These are phyloP conservation scores for Aspidapion aeneum DNA, from an alignment of 2,888 invertebrate genomes.

Conservation along the genomic window DNA sequence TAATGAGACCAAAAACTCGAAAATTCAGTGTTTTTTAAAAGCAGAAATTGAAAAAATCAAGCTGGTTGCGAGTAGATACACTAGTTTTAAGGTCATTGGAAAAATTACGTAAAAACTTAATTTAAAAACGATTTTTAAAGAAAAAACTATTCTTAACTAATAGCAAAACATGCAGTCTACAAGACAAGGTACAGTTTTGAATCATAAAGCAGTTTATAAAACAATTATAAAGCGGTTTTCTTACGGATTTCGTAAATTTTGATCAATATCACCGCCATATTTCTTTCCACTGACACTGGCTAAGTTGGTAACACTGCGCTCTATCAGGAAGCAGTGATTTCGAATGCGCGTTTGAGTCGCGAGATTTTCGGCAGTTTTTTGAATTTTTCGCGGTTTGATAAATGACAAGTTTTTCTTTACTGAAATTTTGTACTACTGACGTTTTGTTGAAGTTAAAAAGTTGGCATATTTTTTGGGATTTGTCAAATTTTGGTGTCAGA, in stretches of 20 bases:
- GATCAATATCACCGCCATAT: conserved; percentile 48
- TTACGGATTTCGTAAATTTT: conserved; percentile 44
- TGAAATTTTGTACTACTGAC: neutral
- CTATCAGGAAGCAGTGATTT: neutral
- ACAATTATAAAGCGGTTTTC: conserved; percentile 39
- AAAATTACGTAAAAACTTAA: conserved; percentile 9
- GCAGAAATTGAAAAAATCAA: neutral
- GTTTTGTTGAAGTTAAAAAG: too few species aligned
- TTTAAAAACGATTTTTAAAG: conserved; percentile 12
- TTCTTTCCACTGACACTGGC: conserved; percentile 30
- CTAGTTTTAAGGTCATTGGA: conserved; percentile 13
- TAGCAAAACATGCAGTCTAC: conserved; percentile 31
- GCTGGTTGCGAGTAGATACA: conserved; percentile 7
- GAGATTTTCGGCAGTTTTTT: neutral
- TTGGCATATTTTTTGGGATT: too few species aligned
- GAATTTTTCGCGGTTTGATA: neutral
- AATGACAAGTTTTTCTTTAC: neutral
- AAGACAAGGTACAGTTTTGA: conserved; percentile 28
- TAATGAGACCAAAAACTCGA: neutral
- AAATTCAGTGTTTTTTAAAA: neutral
- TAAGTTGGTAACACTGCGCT: neutral
- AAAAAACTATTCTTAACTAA: conserved; percentile 12
- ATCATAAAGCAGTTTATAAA: conserved; percentile 31
- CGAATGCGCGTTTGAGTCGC: neutral
- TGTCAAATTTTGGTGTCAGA: too few species aligned